A percentile compares a stretch with the other conserved stretches of the same genome.
phyloP scores from a whole-genome alignment of 2,888 invertebrate genomes.

The Elegia similella region DNA sequence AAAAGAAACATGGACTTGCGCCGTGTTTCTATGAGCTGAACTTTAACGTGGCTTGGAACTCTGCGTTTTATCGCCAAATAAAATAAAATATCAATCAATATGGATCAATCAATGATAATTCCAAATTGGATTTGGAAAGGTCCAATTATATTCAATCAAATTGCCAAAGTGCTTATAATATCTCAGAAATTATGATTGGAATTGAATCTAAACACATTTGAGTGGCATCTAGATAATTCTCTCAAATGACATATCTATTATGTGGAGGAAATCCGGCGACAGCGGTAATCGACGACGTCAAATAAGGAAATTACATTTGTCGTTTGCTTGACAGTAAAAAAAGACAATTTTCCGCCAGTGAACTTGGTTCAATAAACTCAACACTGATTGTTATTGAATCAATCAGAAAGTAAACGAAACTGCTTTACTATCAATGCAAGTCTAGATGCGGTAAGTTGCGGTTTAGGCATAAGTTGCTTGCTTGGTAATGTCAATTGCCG shows the following conservation, averaged over 20 bases:
- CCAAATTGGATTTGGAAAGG: too few species aligned
- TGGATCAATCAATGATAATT: too few species aligned
- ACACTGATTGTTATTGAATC: slow-evolving; percentile 6
- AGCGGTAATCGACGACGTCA: slow-evolving; percentile 14
- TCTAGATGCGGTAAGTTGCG: too few species aligned
- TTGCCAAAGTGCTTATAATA: too few species aligned
- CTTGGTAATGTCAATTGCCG: too few species aligned
- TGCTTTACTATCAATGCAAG: background rate
- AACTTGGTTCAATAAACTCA: background rate
- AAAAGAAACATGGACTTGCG: too few species aligned
- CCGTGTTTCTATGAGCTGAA: too few species aligned
- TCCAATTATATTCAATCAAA: too few species aligned
- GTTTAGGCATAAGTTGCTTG: too few species aligned
- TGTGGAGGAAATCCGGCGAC: slow-evolving; percentile 10
- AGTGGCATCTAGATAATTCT: background rate
- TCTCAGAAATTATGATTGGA: background rate
- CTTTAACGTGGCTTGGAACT: too few species aligned
- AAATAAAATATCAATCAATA: too few species aligned
- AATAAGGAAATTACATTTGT: slow-evolving; percentile 19
- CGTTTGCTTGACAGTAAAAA: slow-evolving; percentile 13
- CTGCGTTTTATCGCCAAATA: too few species aligned
- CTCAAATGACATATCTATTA: slow-evolving; percentile 13
- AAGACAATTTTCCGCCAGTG: background rate
- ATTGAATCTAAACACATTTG: slow-evolving; percentile 2
- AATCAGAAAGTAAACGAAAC: background rate